Conservation (phyloP, 2,113 vertebrate species). For the Symphodus melops region DNA sequence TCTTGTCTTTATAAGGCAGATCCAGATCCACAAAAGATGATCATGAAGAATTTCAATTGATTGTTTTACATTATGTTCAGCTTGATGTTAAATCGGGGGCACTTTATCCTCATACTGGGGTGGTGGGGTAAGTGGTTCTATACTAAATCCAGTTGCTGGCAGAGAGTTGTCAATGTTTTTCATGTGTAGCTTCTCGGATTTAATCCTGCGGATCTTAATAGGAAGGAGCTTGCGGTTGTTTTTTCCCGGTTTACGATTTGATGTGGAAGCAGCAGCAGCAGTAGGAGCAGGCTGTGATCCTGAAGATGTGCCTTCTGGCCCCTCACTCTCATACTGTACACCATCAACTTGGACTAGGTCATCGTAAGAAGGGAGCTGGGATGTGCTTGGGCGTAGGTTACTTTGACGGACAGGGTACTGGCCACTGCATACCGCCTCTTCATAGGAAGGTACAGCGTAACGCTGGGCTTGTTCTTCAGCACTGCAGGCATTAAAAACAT, state of each 20-base stretch:
- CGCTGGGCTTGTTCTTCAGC: conserved; percentile 68
- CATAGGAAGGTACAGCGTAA: conserved; percentile 90
- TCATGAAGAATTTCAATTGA: conserved; percentile 2
- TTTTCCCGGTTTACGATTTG: conserved; percentile 77
- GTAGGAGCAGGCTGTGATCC: conserved; percentile 21
- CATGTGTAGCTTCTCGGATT: conserved; percentile 91
- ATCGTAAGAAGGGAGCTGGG: conserved; percentile 94
- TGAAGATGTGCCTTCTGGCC: background rate
- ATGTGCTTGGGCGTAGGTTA: conserved; percentile 81
- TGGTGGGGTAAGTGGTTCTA: conserved; percentile 94
- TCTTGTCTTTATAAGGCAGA: conserved; percentile 14
- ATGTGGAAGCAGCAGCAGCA: background rate
- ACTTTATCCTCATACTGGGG: conserved; percentile 91
- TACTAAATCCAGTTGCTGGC: conserved; percentile 71
- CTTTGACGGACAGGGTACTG: conserved; percentile 79
- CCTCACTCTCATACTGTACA: conserved; percentile 63
- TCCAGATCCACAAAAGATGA: conserved; percentile 25
- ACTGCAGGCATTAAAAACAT: conserved; percentile 55
- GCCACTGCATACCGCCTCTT: conserved; percentile 89
- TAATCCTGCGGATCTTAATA: conserved; percentile 91
- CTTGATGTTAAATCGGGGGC: conserved; percentile 66
- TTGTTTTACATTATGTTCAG: conserved; percentile 10
- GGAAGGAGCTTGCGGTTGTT: conserved; percentile 87
- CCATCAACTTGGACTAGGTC: conserved; percentile 84
- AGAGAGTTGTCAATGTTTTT: conserved; percentile 83